Conservation (phyloP, 2,888 invertebrate species). For the Tryphoninae sp. region DNA sequence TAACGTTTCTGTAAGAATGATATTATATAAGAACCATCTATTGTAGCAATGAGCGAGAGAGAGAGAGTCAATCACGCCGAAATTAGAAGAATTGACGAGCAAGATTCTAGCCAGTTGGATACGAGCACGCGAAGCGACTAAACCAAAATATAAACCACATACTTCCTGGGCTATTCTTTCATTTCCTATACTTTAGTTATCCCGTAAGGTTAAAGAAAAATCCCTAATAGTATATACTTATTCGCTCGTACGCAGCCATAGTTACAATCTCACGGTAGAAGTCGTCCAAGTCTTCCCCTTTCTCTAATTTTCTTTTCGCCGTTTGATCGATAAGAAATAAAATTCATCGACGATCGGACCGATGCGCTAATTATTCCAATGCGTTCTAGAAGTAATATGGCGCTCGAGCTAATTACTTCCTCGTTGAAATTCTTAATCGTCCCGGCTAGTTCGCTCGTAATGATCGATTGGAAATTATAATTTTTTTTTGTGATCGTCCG, state of each 20-base stretch:
- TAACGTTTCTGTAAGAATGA: too few species aligned
- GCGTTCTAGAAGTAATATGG: not conserved
- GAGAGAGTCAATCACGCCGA: too few species aligned
- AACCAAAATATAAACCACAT: too few species aligned
- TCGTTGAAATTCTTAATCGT: conserved; percentile 32
- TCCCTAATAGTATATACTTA: not conserved
- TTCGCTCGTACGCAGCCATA: not conserved
- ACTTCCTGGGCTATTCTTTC: too few species aligned
- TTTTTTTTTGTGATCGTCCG: not conserved
- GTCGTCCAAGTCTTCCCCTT: not conserved
- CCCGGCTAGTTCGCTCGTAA: conserved; percentile 8
- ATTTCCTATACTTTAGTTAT: too few species aligned
- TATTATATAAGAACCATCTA: too few species aligned
- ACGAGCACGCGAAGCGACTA: too few species aligned
- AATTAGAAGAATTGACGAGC: too few species aligned
- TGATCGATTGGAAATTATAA: conserved; percentile 12
- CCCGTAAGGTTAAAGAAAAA: too few species aligned
- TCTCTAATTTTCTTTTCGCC: conserved; percentile 1
- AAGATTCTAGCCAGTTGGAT: too few species aligned
- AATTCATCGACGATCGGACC: not conserved
- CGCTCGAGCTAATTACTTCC: conserved; percentile 29
- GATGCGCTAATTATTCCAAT: conserved; percentile 43
- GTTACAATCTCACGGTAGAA: not conserved
- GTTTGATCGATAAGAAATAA: conserved; percentile 1
- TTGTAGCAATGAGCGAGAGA: too few species aligned